A percentile compares a stretch with the other conserved stretches of the same genome.
Evolutionary conservation across 2,113 vertebrate genomes (phyloP).

Genomic region (Hoplias malabaricus): DNA sequence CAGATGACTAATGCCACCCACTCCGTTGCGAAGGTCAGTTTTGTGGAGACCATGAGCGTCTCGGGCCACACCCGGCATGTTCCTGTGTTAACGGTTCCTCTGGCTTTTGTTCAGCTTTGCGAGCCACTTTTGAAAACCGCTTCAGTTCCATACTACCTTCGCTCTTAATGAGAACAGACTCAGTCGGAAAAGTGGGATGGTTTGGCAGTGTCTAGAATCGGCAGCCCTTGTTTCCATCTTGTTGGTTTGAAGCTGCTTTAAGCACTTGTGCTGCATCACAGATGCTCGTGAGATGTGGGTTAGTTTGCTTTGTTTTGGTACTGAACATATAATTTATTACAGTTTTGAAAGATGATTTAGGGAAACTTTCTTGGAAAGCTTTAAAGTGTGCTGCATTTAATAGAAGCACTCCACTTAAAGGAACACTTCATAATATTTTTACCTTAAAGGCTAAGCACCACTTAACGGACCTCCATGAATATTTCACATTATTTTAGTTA

Average conservation of each 20-base stretch:
- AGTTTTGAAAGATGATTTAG: too few species aligned
- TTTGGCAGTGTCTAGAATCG: too few species aligned
- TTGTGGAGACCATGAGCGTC: slow-evolving; percentile 1
- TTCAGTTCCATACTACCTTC: too few species aligned
- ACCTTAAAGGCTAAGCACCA: too few species aligned
- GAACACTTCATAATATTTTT: too few species aligned
- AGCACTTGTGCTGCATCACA: background rate
- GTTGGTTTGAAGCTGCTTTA: background rate
- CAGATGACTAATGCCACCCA: slow-evolving; percentile 27
- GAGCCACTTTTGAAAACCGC: background rate
- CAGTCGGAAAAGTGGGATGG: background rate
- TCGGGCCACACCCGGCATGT: background rate
- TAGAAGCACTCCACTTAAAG: too few species aligned
- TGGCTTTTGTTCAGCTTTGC: background rate
- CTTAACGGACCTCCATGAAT: too few species aligned
- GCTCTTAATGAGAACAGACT: background rate
- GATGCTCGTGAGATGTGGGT: background rate
- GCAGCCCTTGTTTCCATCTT: background rate
- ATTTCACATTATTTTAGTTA: too few species aligned
- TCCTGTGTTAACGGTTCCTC: background rate
- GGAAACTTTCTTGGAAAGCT: too few species aligned
- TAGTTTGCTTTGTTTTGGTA: too few species aligned
- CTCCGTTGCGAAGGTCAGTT: slow-evolving; percentile 32
- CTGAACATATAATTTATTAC: too few species aligned
- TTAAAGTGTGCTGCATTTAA: too few species aligned